Base-by-base conservation (phyloP, 2,888 invertebrate genomes). In the Polymixis lichenea region DNA sequence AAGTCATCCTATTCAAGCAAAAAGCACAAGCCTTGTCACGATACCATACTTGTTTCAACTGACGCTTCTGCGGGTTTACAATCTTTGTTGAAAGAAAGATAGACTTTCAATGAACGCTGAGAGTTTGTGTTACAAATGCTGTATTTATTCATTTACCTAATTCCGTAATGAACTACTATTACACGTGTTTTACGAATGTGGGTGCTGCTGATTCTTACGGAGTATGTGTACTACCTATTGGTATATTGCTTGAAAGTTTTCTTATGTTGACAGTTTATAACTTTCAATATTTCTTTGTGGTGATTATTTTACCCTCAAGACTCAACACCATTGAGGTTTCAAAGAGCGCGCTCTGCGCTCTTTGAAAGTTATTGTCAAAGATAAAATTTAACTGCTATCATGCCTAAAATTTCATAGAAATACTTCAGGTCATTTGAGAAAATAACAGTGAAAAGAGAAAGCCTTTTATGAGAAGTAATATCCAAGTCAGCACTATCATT, bases 111-210 rank as follows among this genome's bases (percentile, higher is more conserved):
- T 86, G 83, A 70, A 83, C 78, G 51, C 70, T 65, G 68, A 80
- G 81, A 88, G 88, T 87, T 87, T 88, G 83, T 87, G 85, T 88
- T 87, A 85, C 88, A 69, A 74, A 64, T 68, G 66, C 80, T 60
- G 75, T 86, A 84, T 88, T 87, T 86, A 85, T 85, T 80, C 85
- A 82, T 88, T 87, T 84, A 85, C 88, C 86, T 83, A 82, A 85
- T 87, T 87, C 77, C 67, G 86, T 86, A 83, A 84, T 80, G 71
- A 87, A 78, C 78, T 80, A 79, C 72, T 72, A 71, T 69, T 69
- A 74, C 85, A 81, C 65, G 62, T 83, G 81, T 83, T 74, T 32
- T 51, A 67, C 22, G 2, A 28, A 38, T n/a, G 15, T 28, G 51
- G 19, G 15, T 38, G 55, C 46, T 73, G 7, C 28, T 76, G 46